Evolutionary conservation across 2,888 invertebrate species (phyloP).

Genomic region (Busseola fusca): DNA sequence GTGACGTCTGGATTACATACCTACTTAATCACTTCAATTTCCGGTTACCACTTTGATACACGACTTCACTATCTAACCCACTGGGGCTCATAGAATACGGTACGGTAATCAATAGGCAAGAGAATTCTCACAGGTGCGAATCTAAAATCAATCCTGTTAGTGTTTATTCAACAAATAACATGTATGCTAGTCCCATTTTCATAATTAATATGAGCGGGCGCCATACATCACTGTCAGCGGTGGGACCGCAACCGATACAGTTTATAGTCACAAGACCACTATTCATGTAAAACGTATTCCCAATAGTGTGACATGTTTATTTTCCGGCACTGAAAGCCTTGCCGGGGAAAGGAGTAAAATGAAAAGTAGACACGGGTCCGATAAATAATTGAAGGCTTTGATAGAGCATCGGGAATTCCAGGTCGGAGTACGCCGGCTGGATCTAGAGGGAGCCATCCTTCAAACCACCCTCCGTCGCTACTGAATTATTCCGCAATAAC

Average conservation of each 20-base stretch:
- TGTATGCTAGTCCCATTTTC: slow-evolving; percentile 51
- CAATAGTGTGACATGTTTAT: slow-evolving; percentile 84
- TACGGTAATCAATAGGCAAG: slow-evolving; percentile 6
- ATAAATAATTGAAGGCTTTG: slow-evolving; percentile 89
- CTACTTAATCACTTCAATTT: slow-evolving; percentile 14
- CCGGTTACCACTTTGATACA: not conserved
- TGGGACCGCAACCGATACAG: slow-evolving; percentile 70
- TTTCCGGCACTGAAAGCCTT: slow-evolving; percentile 80
- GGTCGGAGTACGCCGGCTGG: slow-evolving; percentile 76
- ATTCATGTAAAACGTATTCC: slow-evolving; percentile 81
- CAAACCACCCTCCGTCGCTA: slow-evolving; percentile 84
- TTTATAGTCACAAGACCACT: slow-evolving; percentile 76
- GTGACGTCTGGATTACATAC: not conserved
- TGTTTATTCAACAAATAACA: slow-evolving; percentile 52
- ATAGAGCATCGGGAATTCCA: slow-evolving; percentile 86
- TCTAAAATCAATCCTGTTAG: slow-evolving; percentile 45
- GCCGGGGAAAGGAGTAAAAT: slow-evolving; percentile 86
- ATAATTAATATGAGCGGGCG: slow-evolving; percentile 70
- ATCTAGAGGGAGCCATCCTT: slow-evolving; percentile 87
- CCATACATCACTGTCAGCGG: slow-evolving; percentile 76
- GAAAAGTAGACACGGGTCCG: slow-evolving; percentile 89
- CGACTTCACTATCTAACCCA: slow-evolving; percentile 3
- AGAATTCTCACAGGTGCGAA: slow-evolving; percentile 36
- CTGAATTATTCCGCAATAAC: slow-evolving; percentile 89
- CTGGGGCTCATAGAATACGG: slow-evolving; percentile 26